These are phyloP conservation scores for Ischnus inquisitorius DNA, from an alignment of 2,888 invertebrate genomes.

Conservation along the genomic window DNA sequence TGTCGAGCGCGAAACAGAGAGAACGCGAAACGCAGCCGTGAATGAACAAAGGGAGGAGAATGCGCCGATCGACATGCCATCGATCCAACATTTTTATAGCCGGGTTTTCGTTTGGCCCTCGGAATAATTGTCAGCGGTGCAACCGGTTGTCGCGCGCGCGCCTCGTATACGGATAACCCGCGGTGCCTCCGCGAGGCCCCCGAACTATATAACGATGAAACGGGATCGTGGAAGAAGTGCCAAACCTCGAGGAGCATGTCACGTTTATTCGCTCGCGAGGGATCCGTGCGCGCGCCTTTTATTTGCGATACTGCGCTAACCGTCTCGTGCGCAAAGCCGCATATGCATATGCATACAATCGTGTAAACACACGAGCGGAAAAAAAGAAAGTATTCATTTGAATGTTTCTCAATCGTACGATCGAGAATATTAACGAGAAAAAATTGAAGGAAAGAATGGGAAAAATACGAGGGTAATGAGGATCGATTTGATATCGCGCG, in stretches of 20 bases:
- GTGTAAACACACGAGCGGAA: not conserved
- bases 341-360: not conserved
- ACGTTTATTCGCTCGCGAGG: slow-evolving; percentile 10
- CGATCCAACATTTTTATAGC: slow-evolving; percentile 70
- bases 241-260: slow-evolving; percentile 16
- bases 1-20: slow-evolving; percentile 6
- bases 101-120: slow-evolving; percentile 67
- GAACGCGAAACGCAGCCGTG: slow-evolving; percentile 39
- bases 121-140: slow-evolving; percentile 72
- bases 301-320: not conserved
- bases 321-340: not conserved
- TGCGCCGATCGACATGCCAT: slow-evolving; percentile 66
- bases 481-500: not conserved
- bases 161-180: not conserved
- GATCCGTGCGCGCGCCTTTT: not conserved
- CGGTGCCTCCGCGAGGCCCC: not conserved
- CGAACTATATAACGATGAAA: slow-evolving; percentile 45
- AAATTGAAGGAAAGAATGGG: not conserved
- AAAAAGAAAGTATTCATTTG: not conserved
- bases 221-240: slow-evolving; percentile 42
- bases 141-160: slow-evolving; percentile 70
- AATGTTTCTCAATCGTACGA: not conserved
- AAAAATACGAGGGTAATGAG: not conserved
- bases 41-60: slow-evolving; percentile 61
- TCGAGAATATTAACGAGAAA: not conserved